Conservation (phyloP, 2,888 invertebrate genomes). For the Synanthedon andrenaeformis region DNA sequence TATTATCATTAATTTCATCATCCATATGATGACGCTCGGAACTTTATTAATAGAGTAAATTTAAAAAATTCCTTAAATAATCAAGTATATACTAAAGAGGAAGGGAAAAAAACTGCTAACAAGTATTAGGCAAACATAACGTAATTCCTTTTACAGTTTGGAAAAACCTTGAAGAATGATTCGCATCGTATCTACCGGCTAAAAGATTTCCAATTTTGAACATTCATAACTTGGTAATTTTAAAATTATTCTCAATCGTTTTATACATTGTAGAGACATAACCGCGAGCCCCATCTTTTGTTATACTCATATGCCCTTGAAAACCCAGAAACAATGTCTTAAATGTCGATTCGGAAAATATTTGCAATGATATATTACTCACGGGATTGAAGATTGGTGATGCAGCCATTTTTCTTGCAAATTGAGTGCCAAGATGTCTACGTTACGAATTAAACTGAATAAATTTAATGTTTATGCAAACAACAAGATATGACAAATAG, state of each 20-base stretch:
- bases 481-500: too few relatives aligned
- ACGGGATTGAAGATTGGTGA: constrained; percentile 55
- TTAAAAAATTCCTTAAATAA: background rate
- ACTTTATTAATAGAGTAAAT: background rate
- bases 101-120: background rate
- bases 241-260: background rate
- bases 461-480: too few relatives aligned
- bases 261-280: background rate
- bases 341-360: constrained; percentile 10
- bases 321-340: constrained; percentile 19
- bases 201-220: background rate
- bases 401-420: constrained; percentile 33
- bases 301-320: constrained; percentile 43
- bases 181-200: background rate
- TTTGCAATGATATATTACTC: constrained; percentile 19
- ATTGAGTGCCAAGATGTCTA: too few relatives aligned
- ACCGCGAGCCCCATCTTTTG: background rate
- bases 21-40: too few relatives aligned
- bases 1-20: too few relatives aligned
- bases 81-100: background rate
- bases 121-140: background rate
- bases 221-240: background rate
- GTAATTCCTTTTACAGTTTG: background rate
- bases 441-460: too few relatives aligned
- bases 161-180: background rate